phyloP scores from a whole-genome alignment of 2,888 invertebrate genomes.

The Chydorus sphaericus region DNA sequence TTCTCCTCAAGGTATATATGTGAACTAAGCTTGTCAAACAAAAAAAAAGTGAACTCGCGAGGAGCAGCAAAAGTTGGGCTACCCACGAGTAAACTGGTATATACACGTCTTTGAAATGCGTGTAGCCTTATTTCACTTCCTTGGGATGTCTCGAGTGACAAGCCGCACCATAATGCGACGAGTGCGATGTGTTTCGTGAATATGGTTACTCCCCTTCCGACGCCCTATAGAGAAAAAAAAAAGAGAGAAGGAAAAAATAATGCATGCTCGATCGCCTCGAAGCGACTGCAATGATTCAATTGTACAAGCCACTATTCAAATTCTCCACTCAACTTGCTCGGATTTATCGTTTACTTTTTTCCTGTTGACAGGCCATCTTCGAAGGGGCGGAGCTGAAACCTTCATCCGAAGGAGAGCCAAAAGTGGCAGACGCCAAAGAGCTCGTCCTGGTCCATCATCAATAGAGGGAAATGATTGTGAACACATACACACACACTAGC shows the following conservation, averaged over 20 bases:
- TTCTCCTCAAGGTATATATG: too few relatives aligned
- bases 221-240: background rate
- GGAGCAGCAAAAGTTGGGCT: too few relatives aligned
- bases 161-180: too few relatives aligned
- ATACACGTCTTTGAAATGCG: too few relatives aligned
- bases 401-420: background rate
- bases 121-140: too few relatives aligned
- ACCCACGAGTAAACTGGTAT: too few relatives aligned
- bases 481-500: background rate
- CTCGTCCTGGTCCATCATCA: slow-evolving; percentile 6
- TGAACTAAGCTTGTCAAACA: too few relatives aligned
- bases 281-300: background rate
- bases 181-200: too few relatives aligned
- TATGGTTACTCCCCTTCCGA: too few relatives aligned
- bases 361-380: background rate
- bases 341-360: background rate
- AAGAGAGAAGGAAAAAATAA: background rate
- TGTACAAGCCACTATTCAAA: background rate
- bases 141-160: too few relatives aligned
- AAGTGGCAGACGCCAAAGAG: background rate
- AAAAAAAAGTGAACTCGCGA: too few relatives aligned
- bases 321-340: background rate
- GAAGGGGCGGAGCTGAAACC: background rate
- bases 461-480: background rate
- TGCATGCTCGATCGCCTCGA: too few relatives aligned